phyloP scores from a whole-genome alignment of 2,888 invertebrate genomes.

The Dryobota labecula region DNA sequence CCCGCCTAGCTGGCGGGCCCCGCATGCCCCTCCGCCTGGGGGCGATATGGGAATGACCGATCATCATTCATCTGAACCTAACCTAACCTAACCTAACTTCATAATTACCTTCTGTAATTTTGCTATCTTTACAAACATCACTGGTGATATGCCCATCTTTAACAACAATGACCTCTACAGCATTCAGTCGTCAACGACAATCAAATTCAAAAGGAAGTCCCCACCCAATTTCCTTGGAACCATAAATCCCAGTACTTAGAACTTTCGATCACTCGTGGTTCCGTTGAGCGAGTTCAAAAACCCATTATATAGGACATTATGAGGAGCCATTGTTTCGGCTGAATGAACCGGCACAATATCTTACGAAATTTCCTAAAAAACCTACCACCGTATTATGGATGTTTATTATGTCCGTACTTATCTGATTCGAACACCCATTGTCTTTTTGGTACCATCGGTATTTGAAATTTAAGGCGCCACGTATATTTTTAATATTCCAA shows the following conservation, averaged over 20 bases:
- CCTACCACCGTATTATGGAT: conserved; percentile 84
- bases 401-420: conserved; percentile 82
- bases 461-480: conserved; percentile 64
- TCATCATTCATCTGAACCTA: no score
- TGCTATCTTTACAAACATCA: conserved; percentile 2
- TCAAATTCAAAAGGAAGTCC: conserved; percentile 78
- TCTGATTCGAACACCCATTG: conserved; percentile 83
- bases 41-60: no score
- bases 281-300: conserved; percentile 87
- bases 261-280: conserved; percentile 87
- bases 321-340: conserved; percentile 88
- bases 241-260: conserved; percentile 81
- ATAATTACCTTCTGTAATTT: neutral
- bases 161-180: conserved; percentile 46
- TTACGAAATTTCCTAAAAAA: conserved; percentile 90
- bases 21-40: no score
- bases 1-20: no score
- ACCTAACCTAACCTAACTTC: no score
- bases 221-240: conserved; percentile 82
- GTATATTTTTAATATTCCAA: conserved; percentile 61
- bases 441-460: conserved; percentile 73
- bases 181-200: conserved; percentile 63
- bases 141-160: conserved; percentile 23
- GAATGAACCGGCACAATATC: conserved; percentile 88
- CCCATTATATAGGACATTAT: conserved; percentile 88